phyloP scores from a whole-genome alignment of 1,140 invertebrate species.

The Nymphalis io region DNA sequence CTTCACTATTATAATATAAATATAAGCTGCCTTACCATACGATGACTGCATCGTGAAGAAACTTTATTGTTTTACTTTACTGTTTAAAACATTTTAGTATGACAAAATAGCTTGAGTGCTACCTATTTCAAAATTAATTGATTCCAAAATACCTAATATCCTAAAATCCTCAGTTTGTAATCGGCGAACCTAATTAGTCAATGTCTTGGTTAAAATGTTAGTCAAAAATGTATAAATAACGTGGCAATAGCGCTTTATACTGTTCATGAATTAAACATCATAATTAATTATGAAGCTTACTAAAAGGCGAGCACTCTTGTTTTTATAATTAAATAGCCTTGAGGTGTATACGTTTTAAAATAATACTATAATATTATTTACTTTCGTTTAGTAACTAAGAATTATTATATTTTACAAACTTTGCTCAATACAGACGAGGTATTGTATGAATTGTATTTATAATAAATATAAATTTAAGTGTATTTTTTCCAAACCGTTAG shows the following conservation, averaged over 20 bases:
- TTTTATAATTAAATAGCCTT: slow-evolving; percentile 17
- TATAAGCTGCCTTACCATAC: no score
- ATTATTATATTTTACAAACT: neutral
- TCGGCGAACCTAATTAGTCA: no score
- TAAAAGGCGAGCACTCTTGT: slow-evolving; percentile 11
- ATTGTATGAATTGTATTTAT: no score
- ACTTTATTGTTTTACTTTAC: no score
- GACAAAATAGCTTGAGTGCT: no score
- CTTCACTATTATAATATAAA: no score
- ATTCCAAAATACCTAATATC: no score
- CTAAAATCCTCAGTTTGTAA: no score
- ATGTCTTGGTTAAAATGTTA: neutral
- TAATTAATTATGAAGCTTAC: slow-evolving; percentile 1
- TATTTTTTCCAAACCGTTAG: neutral
- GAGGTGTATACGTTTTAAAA: slow-evolving; percentile 15
- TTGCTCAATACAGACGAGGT: neutral
- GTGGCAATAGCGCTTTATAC: neutral
- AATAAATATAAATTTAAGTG: neutral
- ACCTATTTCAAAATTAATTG: no score
- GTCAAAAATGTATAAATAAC: neutral
- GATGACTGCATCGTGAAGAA: no score
- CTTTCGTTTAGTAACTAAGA: no score
- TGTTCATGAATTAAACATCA: neutral
- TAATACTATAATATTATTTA: neutral
- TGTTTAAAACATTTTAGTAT: no score